Percentiles rank a stretch among this genome's conserved stretches.
These are phyloP conservation scores for Bufo bufo DNA, from an alignment of 2,113 vertebrate species.

Conservation along the genomic window DNA sequence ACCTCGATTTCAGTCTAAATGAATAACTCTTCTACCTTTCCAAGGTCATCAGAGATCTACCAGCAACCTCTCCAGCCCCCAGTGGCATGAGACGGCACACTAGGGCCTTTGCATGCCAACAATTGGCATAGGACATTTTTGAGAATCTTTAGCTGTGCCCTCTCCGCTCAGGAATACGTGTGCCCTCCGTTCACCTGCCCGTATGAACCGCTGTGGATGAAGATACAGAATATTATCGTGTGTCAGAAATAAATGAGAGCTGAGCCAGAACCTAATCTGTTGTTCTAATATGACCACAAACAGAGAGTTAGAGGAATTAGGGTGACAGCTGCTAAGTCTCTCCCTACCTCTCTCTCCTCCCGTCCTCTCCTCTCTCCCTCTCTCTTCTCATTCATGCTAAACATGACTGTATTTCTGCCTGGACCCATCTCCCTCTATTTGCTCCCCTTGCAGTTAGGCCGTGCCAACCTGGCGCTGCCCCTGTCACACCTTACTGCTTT, in stretches of 20 bases:
- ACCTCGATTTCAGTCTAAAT: background rate
- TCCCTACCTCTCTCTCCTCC: constrained; percentile 66
- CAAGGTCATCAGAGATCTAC: constrained; percentile 15
- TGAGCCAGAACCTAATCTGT: constrained; percentile 88
- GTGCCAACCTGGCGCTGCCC: constrained; percentile 79
- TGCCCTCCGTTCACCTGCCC: constrained; percentile 6
- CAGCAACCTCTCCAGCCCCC: background rate
- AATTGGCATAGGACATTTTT: background rate
- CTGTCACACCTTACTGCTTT: constrained; percentile 95
- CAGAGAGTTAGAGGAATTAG: constrained; percentile 93
- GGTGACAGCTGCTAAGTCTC: constrained; percentile 89
- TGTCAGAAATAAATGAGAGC: constrained; percentile 90
- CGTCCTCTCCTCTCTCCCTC: constrained; percentile 37
- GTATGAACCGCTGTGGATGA: constrained; percentile 70
- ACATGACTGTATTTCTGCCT: constrained; percentile 67
- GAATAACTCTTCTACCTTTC: background rate
- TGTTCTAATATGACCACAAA: constrained; percentile 96
- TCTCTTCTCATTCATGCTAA: constrained; percentile 76
- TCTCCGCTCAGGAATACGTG: constrained; percentile 33
- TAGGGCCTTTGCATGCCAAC: constrained; percentile 10
- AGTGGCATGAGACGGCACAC: background rate
- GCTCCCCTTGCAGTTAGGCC: constrained; percentile 87
- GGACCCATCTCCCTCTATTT: constrained; percentile 68
- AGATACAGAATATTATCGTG: constrained; percentile 90
- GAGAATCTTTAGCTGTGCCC: background rate